phyloP scores from a whole-genome alignment of 35 echinoderm and acorn worm species.

The Apostichopus japonicus region DNA sequence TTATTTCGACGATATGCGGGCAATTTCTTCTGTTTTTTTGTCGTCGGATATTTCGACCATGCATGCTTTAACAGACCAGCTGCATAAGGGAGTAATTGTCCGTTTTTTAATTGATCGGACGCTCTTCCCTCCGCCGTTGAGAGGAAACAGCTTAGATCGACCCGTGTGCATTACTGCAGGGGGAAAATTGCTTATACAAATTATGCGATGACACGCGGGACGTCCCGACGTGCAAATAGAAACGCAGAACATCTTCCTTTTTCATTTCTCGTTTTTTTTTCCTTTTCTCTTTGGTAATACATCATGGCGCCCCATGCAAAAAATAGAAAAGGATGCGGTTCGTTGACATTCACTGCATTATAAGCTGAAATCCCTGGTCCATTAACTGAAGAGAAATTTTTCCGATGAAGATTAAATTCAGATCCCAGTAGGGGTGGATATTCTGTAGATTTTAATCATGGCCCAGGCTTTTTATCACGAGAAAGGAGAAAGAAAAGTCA shows the following conservation, averaged over 20 bases:
- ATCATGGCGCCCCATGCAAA: background rate
- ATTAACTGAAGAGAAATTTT: constrained; percentile 16
- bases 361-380: constrained; percentile 17
- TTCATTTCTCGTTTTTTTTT: too few species aligned
- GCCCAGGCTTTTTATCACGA: background rate
- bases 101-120: constrained; percentile 32
- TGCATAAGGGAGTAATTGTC: background rate
- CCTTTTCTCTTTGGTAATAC: background rate
- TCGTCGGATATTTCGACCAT: background rate
- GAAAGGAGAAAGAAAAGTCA: background rate
- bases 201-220: constrained; percentile 36
- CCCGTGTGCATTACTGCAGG: constrained; percentile 40
- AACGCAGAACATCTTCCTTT: background rate
- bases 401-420: constrained; percentile 5
- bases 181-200: constrained; percentile 5
- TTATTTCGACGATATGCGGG: too few species aligned
- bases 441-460: constrained; percentile 12
- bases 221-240: constrained; percentile 44
- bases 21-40: background rate
- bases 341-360: constrained; percentile 3
- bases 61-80: constrained; percentile 8
- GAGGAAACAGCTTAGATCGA: constrained; percentile 10
- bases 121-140: background rate
- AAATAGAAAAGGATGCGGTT: background rate
- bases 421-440: constrained; percentile 16